phyloP scores from a whole-genome alignment of 2,113 vertebrate species.

The human (Homo sapiens) region DNA sequence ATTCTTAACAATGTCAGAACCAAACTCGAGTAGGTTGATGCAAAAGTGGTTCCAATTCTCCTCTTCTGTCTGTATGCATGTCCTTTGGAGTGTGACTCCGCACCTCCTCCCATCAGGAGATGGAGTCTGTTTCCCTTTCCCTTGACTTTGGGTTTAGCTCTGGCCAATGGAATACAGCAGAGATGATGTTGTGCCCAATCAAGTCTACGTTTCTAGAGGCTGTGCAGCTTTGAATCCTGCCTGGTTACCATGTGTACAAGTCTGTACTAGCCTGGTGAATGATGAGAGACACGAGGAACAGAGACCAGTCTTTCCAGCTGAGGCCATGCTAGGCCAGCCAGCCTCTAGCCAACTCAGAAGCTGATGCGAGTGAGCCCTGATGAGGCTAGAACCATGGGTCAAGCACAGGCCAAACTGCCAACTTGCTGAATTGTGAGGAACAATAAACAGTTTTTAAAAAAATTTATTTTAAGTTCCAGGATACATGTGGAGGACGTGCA shows the following conservation, averaged over 20 bases:
- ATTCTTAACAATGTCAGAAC: background rate
- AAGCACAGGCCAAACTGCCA: background rate
- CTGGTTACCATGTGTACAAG: background rate
- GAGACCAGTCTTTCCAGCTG: background rate
- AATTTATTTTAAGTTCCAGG: no score
- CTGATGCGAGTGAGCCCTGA: background rate
- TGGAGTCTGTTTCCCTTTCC: background rate
- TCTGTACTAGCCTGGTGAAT: background rate
- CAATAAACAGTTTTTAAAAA: background rate
- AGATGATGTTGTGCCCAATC: background rate
- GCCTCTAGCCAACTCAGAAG: background rate
- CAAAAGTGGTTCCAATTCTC: background rate
- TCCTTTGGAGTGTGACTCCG: background rate
- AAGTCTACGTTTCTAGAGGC: background rate
- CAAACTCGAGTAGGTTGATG: background rate
- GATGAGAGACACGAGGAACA: background rate
- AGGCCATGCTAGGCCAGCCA: background rate
- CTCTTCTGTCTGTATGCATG: background rate
- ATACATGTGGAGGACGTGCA: no score
- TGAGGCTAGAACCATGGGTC: background rate
- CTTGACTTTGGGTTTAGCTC: background rate
- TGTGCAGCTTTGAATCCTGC: background rate
- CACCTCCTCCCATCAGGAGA: background rate
- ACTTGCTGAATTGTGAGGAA: background rate
- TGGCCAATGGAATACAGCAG: background rate